phyloP scores from a whole-genome alignment of 2,113 vertebrate genomes.

The Heptranchias perlo region DNA sequence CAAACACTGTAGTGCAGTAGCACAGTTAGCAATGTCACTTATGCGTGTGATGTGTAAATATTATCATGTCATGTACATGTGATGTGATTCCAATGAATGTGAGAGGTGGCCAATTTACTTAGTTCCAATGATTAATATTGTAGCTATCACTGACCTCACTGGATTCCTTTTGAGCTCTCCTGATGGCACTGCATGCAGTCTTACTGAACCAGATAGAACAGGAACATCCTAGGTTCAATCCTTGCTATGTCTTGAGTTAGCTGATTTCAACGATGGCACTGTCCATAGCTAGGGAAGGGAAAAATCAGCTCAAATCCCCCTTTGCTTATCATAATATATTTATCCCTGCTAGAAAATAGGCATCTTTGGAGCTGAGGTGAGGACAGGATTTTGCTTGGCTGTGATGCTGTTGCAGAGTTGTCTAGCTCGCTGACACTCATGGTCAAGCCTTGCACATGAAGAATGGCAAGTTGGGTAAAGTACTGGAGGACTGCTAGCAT shows the following conservation, averaged over 20 bases:
- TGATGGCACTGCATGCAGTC: no score
- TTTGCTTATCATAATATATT: background rate
- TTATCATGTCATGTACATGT: no score
- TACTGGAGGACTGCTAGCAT: no score
- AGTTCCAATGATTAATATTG: no score
- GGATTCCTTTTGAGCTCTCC: background rate
- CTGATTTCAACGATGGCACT: no score
- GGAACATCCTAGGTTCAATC: background rate
- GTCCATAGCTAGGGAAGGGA: no score
- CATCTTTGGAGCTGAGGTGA: no score
- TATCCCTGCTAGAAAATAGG: background rate
- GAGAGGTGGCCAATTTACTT: background rate
- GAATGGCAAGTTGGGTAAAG: no score
- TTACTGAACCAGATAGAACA: background rate
- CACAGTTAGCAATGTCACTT: background rate
- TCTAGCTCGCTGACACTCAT: no score
- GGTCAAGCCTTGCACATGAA: no score
- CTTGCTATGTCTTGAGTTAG: background rate
- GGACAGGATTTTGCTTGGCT: background rate
- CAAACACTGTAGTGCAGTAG: no score
- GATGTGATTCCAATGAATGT: background rate
- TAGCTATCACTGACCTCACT: background rate
- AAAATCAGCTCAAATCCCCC: background rate
- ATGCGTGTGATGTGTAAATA: background rate
- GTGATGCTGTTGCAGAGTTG: no score